Percentiles rank a stretch among this genome's conserved stretches.
Conservation (phyloP, 2,888 invertebrate species). For the Euplexia lucipara region DNA sequence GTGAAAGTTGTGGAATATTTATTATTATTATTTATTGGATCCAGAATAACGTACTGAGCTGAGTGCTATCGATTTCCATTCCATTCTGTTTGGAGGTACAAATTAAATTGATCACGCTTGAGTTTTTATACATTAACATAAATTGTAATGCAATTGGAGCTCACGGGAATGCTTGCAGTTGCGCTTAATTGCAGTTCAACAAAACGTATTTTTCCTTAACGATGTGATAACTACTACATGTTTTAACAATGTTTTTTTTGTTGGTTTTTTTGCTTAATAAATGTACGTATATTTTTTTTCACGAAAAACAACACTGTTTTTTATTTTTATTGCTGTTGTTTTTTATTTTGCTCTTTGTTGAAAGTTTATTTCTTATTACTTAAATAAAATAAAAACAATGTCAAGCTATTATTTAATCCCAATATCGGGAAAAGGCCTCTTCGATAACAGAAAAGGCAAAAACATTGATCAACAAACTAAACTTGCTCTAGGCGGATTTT, state of each 20-base stretch:
- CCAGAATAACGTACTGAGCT: too few species aligned
- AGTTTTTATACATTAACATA: conserved; percentile 13
- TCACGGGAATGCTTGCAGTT: conserved; percentile 43
- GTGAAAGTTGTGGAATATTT: too few species aligned
- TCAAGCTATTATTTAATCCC: too few species aligned
- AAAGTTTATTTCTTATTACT: too few species aligned
- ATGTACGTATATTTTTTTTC: not conserved
- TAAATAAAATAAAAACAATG: too few species aligned
- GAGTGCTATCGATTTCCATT: too few species aligned
- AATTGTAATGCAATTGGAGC: conserved; percentile 28
- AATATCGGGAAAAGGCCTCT: too few species aligned
- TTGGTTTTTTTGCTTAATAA: conserved; percentile 11
- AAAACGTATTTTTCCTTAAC: conserved; percentile 48
- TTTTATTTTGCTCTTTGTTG: not conserved
- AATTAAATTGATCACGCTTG: conserved; percentile 10
- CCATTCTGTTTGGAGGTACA: too few species aligned
- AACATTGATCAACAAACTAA: too few species aligned
- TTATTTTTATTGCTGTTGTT: not conserved
- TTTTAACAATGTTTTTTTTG: conserved; percentile 24
- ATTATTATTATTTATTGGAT: too few species aligned
- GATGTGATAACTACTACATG: conserved; percentile 47
- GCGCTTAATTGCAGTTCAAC: conserved; percentile 48
- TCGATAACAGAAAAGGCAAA: too few species aligned
- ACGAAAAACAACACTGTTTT: not conserved
- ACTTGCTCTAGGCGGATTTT: too few species aligned